Base-by-base conservation (phyloP, 2,113 vertebrate species). In the Xerus inauris region DNA sequence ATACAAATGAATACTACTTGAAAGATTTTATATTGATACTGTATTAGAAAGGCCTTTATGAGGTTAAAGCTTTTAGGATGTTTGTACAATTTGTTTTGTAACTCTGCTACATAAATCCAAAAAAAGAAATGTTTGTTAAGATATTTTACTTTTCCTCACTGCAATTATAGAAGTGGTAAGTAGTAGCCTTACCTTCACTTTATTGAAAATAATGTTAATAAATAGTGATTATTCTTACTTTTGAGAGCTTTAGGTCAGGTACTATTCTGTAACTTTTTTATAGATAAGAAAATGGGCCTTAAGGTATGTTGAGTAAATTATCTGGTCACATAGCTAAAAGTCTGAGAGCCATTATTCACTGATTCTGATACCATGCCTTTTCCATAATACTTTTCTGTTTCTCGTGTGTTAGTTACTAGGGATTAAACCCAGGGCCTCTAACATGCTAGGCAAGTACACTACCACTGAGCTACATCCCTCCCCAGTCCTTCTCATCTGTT, bases 21-120 rank as follows among this genome's bases (percentile, higher is more conserved):
- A 40, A 42, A 47, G 40, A 3, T 51, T 17, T 82, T 49, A 13
- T 64, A 20, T 47, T 79, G 3, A 4, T 22, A 62, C 51, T 57
- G 8, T 77, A 35, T 92, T 57, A 87, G n/a, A 86, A 86, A 87
- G 72, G 9, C 32, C 59, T 94, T 95, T 92, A 42, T 93, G 45
- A 75, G 45, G 17, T 47, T 95, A 30, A 69, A 90, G 4, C 47
- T 69, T 95, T 77, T 85, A 75, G 62, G 26, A 57, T 95, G 16
- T 91, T 85, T 77, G 17, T 38, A 65, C 10, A 51, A 3, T 77
- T 82, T 95, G 0, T 69, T 90, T 83, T 88, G 24, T 79, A 79
- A 64, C 73, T 80, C 24, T 72, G 45, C 6, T 65, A 2, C 26
- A n/a, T 87, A 80, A 87, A 75, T 82, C 59, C 38, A n/a, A 76